These are phyloP conservation scores for Ptychoptera albimana DNA, from an alignment of 2,888 invertebrate genomes.

Conservation along the genomic window DNA sequence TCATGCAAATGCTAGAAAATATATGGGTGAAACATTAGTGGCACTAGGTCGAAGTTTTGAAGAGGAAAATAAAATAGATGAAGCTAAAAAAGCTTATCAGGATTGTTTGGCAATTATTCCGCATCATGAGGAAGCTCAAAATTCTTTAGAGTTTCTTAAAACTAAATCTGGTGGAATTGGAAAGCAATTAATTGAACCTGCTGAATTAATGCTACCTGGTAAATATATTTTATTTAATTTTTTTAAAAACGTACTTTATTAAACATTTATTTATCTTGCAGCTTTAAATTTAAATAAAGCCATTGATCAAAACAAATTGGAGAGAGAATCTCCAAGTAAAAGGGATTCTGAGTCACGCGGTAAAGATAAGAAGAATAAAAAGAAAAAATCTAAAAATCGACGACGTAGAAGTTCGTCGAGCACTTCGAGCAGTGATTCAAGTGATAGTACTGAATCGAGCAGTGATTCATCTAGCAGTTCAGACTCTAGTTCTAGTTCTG, in stretches of 20 bases:
- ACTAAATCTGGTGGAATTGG: slow-evolving; percentile 37
- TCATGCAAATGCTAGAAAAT: slow-evolving; percentile 86
- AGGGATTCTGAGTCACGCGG: slow-evolving; percentile 4
- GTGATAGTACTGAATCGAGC: slow-evolving; percentile 40
- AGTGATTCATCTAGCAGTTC: slow-evolving; percentile 48
- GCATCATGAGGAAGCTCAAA: slow-evolving; percentile 74
- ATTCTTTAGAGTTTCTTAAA: slow-evolving; percentile 65
- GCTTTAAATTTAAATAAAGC: slow-evolving; percentile 10
- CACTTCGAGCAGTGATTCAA: slow-evolving; percentile 27
- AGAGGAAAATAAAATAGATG: slow-evolving; percentile 70
- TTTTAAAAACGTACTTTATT: slow-evolving; percentile 8
- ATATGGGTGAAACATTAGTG: slow-evolving; percentile 83
- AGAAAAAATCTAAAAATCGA: slow-evolving; percentile 43
- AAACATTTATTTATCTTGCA: slow-evolving; percentile 7
- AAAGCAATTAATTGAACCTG: slow-evolving; percentile 46
- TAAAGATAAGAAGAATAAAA: slow-evolving; percentile 43
- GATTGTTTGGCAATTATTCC: slow-evolving; percentile 72
- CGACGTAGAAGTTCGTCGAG: slow-evolving; percentile 42
- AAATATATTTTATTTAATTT: slow-evolving; percentile 19
- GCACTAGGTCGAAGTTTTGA: slow-evolving; percentile 79
- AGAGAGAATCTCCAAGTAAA: slow-evolving; percentile 15
- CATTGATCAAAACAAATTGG: slow-evolving; percentile 3
- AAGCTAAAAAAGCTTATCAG: slow-evolving; percentile 70
- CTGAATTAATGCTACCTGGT: slow-evolving; percentile 43
- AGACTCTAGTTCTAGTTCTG: slow-evolving; percentile 1